A percentile compares a stretch with the other conserved stretches of the same genome.
Conservation (phyloP, 92 coral and sea anemone species). For the Ricordea florida region DNA sequence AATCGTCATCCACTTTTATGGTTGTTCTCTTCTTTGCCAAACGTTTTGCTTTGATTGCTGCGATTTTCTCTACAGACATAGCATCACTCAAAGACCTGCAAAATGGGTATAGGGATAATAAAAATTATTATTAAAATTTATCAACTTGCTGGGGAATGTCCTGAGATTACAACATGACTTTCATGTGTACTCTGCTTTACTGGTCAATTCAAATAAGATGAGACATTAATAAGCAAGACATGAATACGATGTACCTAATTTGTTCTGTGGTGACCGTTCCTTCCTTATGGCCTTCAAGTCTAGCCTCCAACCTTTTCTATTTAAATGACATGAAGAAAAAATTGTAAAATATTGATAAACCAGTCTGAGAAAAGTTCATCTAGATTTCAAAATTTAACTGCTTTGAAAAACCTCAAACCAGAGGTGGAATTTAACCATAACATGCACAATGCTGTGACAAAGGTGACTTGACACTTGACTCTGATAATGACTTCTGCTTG, state of each 20-base stretch:
- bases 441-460: no score
- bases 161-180: no score
- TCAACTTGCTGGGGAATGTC: neutral
- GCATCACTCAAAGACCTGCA: constrained; percentile 97
- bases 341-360: neutral
- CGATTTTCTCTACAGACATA: constrained; percentile 98
- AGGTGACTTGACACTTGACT: no score
- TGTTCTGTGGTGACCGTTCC: constrained; percentile 97
- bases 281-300: constrained; percentile 99
- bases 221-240: neutral
- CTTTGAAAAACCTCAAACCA: no score
- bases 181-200: no score
- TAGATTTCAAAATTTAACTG: no score
- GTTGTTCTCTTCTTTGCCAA: constrained; percentile 96
- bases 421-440: no score
- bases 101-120: neutral
- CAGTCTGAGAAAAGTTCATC: neutral
- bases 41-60: constrained; percentile 99
- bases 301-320: constrained; percentile 93
- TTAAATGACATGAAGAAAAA: neutral
- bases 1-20: constrained; percentile 91
- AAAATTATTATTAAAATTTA: neutral
- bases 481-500: no score
- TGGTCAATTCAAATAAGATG: neutral
- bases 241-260: constrained; percentile 64